Conservation (phyloP, 2,888 invertebrate genomes). For the Pegoplata infirma region DNA sequence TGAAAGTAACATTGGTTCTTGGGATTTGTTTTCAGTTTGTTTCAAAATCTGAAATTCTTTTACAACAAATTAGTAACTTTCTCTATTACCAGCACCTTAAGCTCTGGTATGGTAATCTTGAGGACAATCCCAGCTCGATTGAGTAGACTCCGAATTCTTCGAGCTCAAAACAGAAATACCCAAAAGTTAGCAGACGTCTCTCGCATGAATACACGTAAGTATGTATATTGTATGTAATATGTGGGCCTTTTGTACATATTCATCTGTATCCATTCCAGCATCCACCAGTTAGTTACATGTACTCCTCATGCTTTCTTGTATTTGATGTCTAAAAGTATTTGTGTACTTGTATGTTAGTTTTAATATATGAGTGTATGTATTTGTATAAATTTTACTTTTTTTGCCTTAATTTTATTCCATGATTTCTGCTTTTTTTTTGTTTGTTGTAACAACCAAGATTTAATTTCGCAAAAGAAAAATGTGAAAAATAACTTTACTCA, state of each 20-base stretch:
- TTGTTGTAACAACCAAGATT: constrained; percentile 67
- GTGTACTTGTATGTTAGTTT: constrained; percentile 30
- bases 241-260: constrained; percentile 18
- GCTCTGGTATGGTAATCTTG: too few species aligned
- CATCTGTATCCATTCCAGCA: constrained; percentile 23
- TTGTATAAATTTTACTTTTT: constrained; percentile 1
- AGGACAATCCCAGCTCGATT: too few species aligned
- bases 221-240: neutral
- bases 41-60: too few species aligned
- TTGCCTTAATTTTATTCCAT: constrained; percentile 31
- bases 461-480: constrained; percentile 73
- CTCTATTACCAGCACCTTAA: too few species aligned
- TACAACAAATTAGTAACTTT: too few species aligned
- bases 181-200: too few species aligned
- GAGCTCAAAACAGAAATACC: neutral
- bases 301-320: constrained; percentile 3
- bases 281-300: constrained; percentile 25
- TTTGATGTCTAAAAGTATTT: constrained; percentile 25
- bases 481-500: constrained; percentile 39
- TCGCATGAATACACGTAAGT: neutral
- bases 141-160: too few species aligned
- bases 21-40: too few species aligned
- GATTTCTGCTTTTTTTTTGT: constrained; percentile 63
- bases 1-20: too few species aligned
- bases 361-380: constrained; percentile 28